Evolutionary conservation across 2,888 invertebrate species (phyloP).

Genomic region (Andricus quercusramuli): DNA sequence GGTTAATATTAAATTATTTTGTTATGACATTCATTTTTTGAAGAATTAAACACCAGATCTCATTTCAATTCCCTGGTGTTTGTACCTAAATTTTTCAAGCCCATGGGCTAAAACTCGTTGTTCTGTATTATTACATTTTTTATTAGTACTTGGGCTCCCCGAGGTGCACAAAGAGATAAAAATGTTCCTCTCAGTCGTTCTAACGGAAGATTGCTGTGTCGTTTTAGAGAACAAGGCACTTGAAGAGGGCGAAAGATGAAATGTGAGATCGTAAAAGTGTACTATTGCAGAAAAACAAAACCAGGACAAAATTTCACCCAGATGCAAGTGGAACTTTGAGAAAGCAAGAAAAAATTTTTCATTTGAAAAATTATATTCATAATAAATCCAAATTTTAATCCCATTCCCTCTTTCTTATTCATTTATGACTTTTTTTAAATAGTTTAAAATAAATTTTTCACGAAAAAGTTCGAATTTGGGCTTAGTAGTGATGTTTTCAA

Average conservation of each 20-base stretch:
- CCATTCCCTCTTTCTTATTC: no score
- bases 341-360: slow-evolving; percentile 40
- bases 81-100: background rate
- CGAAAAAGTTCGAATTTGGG: no score
- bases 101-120: background rate
- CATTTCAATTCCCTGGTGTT: background rate
- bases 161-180: slow-evolving; percentile 64
- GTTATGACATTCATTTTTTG: slow-evolving; percentile 44
- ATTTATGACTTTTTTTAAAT: no score
- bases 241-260: slow-evolving; percentile 58
- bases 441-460: no score
- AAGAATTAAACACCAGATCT: slow-evolving; percentile 46
- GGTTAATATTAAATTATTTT: slow-evolving; percentile 20
- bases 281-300: slow-evolving; percentile 11
- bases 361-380: no score
- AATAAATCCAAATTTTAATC: no score
- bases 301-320: background rate
- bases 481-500: no score
- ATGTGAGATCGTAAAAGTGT: slow-evolving; percentile 56
- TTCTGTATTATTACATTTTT: slow-evolving; percentile 5
- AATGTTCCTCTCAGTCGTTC: slow-evolving; percentile 57
- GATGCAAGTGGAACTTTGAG: background rate
- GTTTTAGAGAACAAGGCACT: slow-evolving; percentile 48
- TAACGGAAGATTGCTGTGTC: slow-evolving; percentile 49
- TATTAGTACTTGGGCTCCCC: slow-evolving; percentile 58